Percentiles rank a stretch among this genome's conserved stretches.
Conservation (phyloP, 2,797 vertebrate genomes). For the Microctenopoma lineatum region DNA sequence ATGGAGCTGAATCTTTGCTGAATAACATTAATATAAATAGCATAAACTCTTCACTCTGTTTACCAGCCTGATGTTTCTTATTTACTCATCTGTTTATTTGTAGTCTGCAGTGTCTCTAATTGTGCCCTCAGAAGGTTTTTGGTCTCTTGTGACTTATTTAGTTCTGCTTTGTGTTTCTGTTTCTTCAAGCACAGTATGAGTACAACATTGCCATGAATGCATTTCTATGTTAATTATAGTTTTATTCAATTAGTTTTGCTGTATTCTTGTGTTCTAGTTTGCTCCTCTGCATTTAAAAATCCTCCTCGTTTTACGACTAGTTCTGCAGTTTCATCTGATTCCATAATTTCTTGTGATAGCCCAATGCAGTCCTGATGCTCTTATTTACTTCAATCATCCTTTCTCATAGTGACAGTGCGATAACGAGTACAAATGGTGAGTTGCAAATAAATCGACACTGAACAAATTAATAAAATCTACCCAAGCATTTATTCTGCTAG, state of each 20-base stretch:
- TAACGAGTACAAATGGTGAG: too few species aligned
- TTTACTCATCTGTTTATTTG: background rate
- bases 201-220: background rate
- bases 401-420: too few species aligned
- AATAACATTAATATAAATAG: background rate
- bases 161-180: conserved; percentile 15
- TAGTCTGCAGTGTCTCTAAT: conserved; percentile 27
- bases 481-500: too few species aligned
- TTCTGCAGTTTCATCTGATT: background rate
- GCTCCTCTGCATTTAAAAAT: background rate
- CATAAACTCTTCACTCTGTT: background rate
- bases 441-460: too few species aligned
- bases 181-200: conserved; percentile 12
- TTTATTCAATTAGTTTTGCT: conserved; percentile 14
- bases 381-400: too few species aligned
- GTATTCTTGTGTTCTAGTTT: background rate
- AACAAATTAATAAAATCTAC: too few species aligned
- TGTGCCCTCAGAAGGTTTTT: conserved; percentile 36
- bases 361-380: too few species aligned
- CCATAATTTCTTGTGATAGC: too few species aligned
- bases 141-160: conserved; percentile 9
- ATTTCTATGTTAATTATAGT: conserved; percentile 24
- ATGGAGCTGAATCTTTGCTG: background rate
- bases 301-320: background rate
- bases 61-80: background rate